Base-by-base conservation (phyloP, 2,888 invertebrate species). In the Drosophila peninsularis region DNA sequence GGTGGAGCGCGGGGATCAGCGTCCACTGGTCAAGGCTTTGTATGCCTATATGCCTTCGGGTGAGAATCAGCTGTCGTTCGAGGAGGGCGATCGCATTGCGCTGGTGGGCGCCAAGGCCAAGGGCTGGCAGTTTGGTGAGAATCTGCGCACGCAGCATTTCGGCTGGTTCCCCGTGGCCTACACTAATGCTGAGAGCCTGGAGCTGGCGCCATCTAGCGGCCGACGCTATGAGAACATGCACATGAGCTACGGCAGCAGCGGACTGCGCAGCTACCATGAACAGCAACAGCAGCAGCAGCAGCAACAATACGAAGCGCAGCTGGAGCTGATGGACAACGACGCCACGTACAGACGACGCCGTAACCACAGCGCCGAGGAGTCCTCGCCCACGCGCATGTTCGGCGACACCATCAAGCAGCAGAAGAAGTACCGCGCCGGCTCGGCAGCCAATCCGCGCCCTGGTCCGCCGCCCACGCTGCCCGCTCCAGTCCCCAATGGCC, bases 51-150 rank as follows among this genome's bases (percentile, higher is more conserved):
- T 97, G 68, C 97, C 97, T 37, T 94, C 93, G 93, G 97, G 97
- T 7, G 98, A 98, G 90, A 98, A 97, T 93, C 98, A 98, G 92
- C 94, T 98, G 69, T 96, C 96, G 90, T 98, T 98, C 93, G 95
- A 96, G 73, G 97, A 98, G 93, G 97, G 97, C 71, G 98, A 98
- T 92, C 94, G 96, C 67, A 95, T 98, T 62, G 96, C 97, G 9
- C 93, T 98, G 75, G 95, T 98, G 84, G 98, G 98, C 24, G 97
- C 97, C 87, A 94, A 97, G 80, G 97, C 97, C 80, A 98, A 98
- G 91, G 98, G 98, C 27, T 98, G 98, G 98, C 98, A 98, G 93
- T 98, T 98, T 89, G 98, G 98, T n/a, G 98, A 98, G 92, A 98
- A 98, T 92, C 92, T 97, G 80, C 94, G 97, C 62, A 97, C 97